Base-by-base conservation (phyloP, 2,113 vertebrate species). In the Ibidorhyncha struthersii region DNA sequence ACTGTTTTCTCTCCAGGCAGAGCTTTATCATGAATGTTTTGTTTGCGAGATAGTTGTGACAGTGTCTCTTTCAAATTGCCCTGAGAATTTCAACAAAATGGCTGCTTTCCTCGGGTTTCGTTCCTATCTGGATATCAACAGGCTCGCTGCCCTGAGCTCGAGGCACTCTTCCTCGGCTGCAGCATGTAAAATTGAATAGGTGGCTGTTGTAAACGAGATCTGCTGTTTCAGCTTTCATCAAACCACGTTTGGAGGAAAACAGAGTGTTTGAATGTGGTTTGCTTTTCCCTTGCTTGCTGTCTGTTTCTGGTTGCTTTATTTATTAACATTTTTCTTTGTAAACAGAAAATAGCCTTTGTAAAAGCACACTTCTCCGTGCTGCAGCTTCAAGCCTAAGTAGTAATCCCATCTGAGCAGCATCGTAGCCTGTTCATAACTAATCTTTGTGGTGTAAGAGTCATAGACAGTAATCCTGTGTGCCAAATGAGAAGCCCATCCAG, bases 21-120 rank as follows among this genome's bases (percentile, higher is more conserved):
- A 72, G 86, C 90, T 92, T 89, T 67, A 9, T 66, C 59, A 0
- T 0, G 40, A 63, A 25, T 80, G 65, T 71, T 83, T 78, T 67
- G 67, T 86, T 61, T 38, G 53, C 0, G 5, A 32, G 74, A 9
- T 29, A n/a, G 71, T 43, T 79, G 87, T 87, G 78, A 55, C 40
- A 82, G 65, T 1, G 8, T 13, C 11, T 50, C 49, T 50, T 50
- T 23, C 25, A 50, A 50, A 49, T 11, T 50, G 49, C 49, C 22
- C 49, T 50, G 49, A 72, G 89, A 89, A 82, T 92, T 96, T 27
- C 53, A 29, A 77, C 89, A 96, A 96, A 93, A 97, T 95, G 96
- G 86, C 95, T 96, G 84, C 87, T 70, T 93, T 91, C 34, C 82
- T 84, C 3, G 2, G 76, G 38, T 73, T 90, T 80, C 16, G 0